Evolutionary conservation across 2,113 vertebrate species (phyloP).

Genomic region (Serilophus lunatus): DNA sequence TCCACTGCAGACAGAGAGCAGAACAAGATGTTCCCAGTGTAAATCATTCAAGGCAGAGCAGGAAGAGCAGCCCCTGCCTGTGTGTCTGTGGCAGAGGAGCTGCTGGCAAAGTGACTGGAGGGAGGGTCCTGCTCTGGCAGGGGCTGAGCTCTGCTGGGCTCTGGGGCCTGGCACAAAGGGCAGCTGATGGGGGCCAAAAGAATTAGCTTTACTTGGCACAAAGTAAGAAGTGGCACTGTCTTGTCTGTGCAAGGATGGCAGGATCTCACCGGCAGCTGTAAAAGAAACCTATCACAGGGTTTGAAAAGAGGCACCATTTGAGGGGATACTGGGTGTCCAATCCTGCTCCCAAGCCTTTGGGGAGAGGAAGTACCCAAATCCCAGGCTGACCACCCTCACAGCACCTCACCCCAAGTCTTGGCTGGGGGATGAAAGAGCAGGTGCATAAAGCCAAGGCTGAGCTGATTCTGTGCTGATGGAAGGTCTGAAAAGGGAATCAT

Average conservation of each 20-base stretch:
- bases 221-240: rapidly evolving
- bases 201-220: not conserved
- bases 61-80: not conserved
- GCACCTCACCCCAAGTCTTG: not conserved
- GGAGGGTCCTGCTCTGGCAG: not conserved
- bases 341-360: not conserved
- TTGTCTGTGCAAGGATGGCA: not conserved
- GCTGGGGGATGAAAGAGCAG: not conserved
- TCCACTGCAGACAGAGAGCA: not conserved
- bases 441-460: rapidly evolving
- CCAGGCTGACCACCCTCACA: not conserved
- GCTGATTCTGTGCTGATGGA: not conserved
- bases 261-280: not conserved
- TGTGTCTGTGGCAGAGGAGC: not conserved
- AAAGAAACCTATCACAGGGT: not conserved
- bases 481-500: not conserved
- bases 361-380: not conserved
- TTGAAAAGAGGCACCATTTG: not conserved
- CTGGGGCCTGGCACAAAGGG: not conserved
- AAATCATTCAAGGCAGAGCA: not conserved
- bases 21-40: not conserved
- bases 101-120: rapidly evolving
- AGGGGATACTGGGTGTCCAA: not conserved
- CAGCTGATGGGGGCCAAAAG: not conserved
- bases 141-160: not conserved